Percentiles rank a stretch among this genome's conserved stretches.
phyloP scores from a whole-genome alignment of 2,888 invertebrate species.

The Caenorhabditis virilis region DNA sequence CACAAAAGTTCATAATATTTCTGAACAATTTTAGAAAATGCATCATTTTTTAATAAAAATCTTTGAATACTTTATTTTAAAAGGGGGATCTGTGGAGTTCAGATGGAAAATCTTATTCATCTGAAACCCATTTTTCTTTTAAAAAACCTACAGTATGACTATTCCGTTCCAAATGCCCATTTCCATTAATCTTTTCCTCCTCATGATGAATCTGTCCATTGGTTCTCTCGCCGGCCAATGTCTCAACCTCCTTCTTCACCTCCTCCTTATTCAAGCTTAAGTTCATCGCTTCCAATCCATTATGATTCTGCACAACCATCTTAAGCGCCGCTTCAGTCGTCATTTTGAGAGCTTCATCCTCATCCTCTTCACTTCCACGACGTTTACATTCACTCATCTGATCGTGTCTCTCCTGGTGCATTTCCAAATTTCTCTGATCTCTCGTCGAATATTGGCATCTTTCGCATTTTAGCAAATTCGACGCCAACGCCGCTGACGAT shows the following conservation, averaged over 20 bases:
- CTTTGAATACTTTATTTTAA: no score
- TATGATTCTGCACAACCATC: slow-evolving; percentile 52
- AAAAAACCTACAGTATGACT: slow-evolving; percentile 57
- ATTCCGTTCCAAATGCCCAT: slow-evolving; percentile 48
- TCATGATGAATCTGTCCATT: no score
- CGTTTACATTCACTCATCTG: slow-evolving; percentile 46
- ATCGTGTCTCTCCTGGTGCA: slow-evolving; percentile 53
- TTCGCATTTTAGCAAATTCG: slow-evolving; percentile 27
- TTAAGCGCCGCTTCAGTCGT: slow-evolving; percentile 56
- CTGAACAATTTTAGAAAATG: no score
- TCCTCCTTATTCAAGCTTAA: slow-evolving; percentile 37
- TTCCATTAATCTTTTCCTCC: slow-evolving; percentile 36
- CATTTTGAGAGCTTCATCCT: slow-evolving; percentile 53
- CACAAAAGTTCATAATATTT: no score
- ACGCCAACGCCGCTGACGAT: not conserved
- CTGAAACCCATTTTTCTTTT: no score
- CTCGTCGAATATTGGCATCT: slow-evolving; percentile 46
- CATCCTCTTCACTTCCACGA: slow-evolving; percentile 37
- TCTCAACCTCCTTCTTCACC: slow-evolving; percentile 27
- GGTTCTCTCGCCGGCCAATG: no score
- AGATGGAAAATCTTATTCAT: no score
- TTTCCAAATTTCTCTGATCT: slow-evolving; percentile 48
- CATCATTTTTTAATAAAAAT: no score
- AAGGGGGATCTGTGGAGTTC: no score
- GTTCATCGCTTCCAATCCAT: slow-evolving; percentile 33